phyloP scores from a whole-genome alignment of 2,797 vertebrate genomes.

The Rousettus madagascariensis region DNA sequence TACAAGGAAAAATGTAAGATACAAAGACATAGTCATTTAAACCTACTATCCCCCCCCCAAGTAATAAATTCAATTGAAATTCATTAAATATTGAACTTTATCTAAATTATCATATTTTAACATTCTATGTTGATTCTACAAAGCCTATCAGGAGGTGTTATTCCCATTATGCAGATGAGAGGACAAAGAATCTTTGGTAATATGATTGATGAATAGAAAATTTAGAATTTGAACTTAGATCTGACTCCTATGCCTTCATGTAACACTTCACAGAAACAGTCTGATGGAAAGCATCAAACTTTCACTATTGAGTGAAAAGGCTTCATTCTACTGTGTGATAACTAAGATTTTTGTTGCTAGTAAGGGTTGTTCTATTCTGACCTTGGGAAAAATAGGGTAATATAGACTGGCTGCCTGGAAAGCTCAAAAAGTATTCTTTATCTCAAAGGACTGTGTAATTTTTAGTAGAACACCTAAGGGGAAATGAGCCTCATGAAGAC shows the following conservation, averaged over 20 bases:
- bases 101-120: neutral
- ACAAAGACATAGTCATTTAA: neutral
- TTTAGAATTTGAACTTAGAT: neutral
- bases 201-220: neutral
- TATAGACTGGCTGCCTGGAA: neutral
- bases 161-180: neutral
- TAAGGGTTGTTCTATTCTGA: neutral
- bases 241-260: neutral
- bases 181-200: neutral
- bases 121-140: neutral
- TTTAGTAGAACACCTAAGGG: neutral
- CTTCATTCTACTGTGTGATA: neutral
- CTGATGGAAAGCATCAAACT: neutral
- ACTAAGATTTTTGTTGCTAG: neutral
- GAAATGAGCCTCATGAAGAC: neutral
- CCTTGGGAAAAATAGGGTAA: neutral
- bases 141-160: neutral
- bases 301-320: neutral
- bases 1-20: neutral
- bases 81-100: neutral
- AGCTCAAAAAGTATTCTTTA: neutral
- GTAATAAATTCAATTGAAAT: neutral
- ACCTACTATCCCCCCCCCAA: accelerated
- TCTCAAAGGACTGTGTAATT: neutral
- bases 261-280: neutral